phyloP scores from a whole-genome alignment of 1,140 invertebrate genomes.

The Drusus annulatus region DNA sequence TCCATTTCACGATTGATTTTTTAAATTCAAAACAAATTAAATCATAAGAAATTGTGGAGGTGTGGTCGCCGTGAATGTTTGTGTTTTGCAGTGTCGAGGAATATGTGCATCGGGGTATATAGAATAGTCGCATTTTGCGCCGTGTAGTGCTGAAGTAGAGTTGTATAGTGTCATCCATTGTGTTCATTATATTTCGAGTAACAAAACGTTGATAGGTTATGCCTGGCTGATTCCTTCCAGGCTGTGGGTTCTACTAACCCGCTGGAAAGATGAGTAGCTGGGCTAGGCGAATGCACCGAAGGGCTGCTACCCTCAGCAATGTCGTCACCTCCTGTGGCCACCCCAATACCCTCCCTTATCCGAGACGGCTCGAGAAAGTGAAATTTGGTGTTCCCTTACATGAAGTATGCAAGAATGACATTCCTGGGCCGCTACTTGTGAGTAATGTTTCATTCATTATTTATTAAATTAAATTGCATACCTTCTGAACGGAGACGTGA shows the following conservation, averaged over 20 bases:
- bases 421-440: slow-evolving; percentile 91
- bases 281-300: slow-evolving; percentile 90
- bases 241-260: background rate
- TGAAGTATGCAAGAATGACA: slow-evolving; percentile 94
- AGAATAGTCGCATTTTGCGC: slow-evolving; percentile 1
- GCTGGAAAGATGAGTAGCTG: slow-evolving; percentile 83
- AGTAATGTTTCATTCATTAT: slow-evolving; percentile 63
- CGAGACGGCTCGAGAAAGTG: slow-evolving; percentile 90
- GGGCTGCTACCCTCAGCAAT: slow-evolving; percentile 89
- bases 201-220: slow-evolving; percentile 45
- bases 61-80: slow-evolving; percentile 46
- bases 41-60: slow-evolving; percentile 47
- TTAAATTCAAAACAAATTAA: slow-evolving; percentile 53
- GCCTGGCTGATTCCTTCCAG: slow-evolving; percentile 42
- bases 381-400: slow-evolving; percentile 92
- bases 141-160: background rate
- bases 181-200: slow-evolving; percentile 32
- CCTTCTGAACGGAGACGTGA: background rate
- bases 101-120: slow-evolving; percentile 9
- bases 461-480: background rate
- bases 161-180: slow-evolving; percentile 35
- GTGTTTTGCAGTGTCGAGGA: slow-evolving; percentile 28
- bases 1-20: slow-evolving; percentile 54
- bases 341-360: slow-evolving; percentile 81
- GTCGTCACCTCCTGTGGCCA: slow-evolving; percentile 91